A percentile compares a stretch with the other conserved stretches of the same genome.
Evolutionary conservation across 2,113 vertebrate genomes (phyloP).

Genomic region (Pedionomus torquatus): DNA sequence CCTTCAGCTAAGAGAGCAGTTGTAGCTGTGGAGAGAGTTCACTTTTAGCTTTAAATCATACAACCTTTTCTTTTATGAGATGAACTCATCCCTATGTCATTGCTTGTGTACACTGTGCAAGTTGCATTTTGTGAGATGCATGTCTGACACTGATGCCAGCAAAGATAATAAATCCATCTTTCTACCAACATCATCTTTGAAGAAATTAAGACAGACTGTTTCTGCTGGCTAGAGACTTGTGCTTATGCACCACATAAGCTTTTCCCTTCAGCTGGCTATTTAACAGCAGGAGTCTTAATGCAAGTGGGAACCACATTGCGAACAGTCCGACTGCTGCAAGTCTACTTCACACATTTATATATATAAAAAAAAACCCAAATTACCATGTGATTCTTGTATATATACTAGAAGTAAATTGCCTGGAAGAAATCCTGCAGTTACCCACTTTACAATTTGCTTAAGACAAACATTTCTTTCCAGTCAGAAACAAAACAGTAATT

Average conservation of each 20-base stretch:
- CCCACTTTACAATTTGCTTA: not conserved
- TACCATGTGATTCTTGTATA: not conserved
- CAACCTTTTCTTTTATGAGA: not conserved
- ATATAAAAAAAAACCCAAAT: not conserved
- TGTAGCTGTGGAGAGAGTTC: not conserved
- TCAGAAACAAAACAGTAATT: not conserved
- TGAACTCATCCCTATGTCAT: not conserved
- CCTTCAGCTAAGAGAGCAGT: not conserved
- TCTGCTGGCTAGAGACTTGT: not conserved
- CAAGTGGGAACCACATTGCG: not conserved
- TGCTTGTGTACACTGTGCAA: fast-evolving
- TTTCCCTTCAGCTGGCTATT: not conserved
- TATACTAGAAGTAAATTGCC: conserved; percentile 1
- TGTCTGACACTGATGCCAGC: not conserved
- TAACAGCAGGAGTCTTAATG: not conserved
- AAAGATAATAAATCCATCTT: not conserved
- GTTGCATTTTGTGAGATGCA: not conserved
- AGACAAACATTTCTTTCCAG: not conserved
- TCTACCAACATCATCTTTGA: not conserved
- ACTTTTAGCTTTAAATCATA: not conserved
- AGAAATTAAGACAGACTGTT: not conserved
- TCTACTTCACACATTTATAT: not conserved
- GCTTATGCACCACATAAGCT: not conserved
- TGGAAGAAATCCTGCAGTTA: conserved; percentile 30
- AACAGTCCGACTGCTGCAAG: not conserved